Evolutionary conservation across 2,797 vertebrate species (phyloP).

Genomic region (Lindbergichthys nudifrons): DNA sequence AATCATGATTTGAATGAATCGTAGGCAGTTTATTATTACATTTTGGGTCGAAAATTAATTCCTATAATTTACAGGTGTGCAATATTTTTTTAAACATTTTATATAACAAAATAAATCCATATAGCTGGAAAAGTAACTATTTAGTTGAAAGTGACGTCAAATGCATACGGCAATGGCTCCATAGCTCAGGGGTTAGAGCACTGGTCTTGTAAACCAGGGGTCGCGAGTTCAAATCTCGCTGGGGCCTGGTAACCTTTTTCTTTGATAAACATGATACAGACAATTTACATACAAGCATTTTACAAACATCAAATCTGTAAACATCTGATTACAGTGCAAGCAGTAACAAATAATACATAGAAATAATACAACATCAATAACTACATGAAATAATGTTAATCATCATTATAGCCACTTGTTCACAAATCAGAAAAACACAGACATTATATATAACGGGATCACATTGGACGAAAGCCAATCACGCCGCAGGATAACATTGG

Average conservation of each 20-base stretch:
- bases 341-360: no score
- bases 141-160: fast-evolving
- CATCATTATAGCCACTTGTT: no score
- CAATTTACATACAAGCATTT: no score
- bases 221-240: slow-evolving; percentile 87
- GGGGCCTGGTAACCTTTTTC: slow-evolving; percentile 68
- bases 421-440: no score
- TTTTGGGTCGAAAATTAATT: not conserved
- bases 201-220: slow-evolving; percentile 86
- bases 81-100: no score
- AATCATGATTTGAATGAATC: not conserved
- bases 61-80: not conserved
- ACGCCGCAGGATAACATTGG: no score
- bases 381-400: no score
- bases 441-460: no score
- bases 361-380: no score
- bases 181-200: slow-evolving; percentile 83
- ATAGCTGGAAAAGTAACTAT: not conserved
- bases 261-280: not conserved
- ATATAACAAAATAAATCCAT: not conserved
- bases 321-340: no score
- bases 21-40: not conserved
- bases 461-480: no score
- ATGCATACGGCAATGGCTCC: not conserved
- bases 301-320: no score